phyloP scores from a whole-genome alignment of 2,888 invertebrate genomes.

The Leptinotarsa tumamoca region DNA sequence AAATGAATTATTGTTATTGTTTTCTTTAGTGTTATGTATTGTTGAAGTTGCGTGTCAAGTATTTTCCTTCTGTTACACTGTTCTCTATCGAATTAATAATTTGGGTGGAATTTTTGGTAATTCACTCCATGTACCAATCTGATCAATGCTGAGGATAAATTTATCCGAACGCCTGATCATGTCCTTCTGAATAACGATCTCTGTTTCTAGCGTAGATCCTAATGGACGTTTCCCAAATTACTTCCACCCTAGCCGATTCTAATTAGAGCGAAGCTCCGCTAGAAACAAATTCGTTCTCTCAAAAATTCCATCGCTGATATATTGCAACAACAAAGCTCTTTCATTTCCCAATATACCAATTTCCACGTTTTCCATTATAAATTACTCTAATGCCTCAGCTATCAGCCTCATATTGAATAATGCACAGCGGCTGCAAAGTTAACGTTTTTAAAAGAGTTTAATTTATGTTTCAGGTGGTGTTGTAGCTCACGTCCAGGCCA shows the following conservation, averaged over 20 bases:
- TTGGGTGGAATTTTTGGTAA: too few species aligned
- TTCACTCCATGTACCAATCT: too few species aligned
- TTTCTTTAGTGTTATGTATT: too few species aligned
- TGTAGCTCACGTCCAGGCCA: conserved; percentile 73
- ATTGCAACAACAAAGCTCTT: conserved; percentile 11
- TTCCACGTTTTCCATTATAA: conserved; percentile 38
- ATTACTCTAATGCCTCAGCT: conserved; percentile 33
- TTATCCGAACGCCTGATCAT: neutral
- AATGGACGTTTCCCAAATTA: neutral
- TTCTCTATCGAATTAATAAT: too few species aligned
- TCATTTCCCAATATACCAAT: conserved; percentile 36
- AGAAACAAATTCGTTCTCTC: neutral
- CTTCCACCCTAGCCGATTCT: conserved; percentile 5
- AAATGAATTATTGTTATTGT: too few species aligned
- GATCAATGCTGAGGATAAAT: too few species aligned
- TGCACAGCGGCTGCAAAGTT: conserved; percentile 39
- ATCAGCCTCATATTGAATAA: conserved; percentile 42
- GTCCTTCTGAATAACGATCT: neutral
- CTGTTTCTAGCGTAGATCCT: neutral
- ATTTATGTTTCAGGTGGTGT: conserved; percentile 62
- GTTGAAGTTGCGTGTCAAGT: too few species aligned
- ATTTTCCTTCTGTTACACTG: too few species aligned
- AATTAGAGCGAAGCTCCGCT: conserved; percentile 5
- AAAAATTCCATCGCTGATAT: conserved; percentile 15
- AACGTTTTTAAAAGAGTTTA: conserved; percentile 41